Base-by-base conservation (phyloP, 2,888 invertebrate genomes). In the Agonopterix heracliana region DNA sequence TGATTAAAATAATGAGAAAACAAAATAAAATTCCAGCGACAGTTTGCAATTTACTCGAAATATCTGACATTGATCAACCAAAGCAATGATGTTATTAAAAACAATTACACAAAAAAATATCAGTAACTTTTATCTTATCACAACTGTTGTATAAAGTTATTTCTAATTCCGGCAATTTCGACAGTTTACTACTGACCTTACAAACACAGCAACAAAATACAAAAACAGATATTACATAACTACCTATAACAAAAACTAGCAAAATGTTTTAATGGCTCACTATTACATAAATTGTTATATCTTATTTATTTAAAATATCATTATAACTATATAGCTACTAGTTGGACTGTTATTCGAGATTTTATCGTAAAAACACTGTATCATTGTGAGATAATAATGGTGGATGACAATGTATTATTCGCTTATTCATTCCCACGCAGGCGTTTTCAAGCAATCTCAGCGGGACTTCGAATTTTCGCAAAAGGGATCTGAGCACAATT, bases 351-450 rank as follows among this genome's bases (percentile, higher is more conserved):
- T 79, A 81, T 81, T 70, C 68, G 74, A 80, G 83, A 86, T 86
- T 83, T 82, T 82, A 88, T 87, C 86, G 55, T 59, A 83, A 86
- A 88, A 88, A 64, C 75, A 83, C 81, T 77, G 81, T 85, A 88
- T 87, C 88, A 88, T 85, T 84, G 85, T 71, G 77, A 85, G 83
- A 85, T 88, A 85, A 88, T 88, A 88, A 86, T 82, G 80, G 75
- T 75, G 80, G 77, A 88, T 88, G 88, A 88, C 88, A 87, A 78
- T 69, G 87, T 85, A 88, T 86, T 87, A 87, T 88, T 86, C 74
- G 78, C 72, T 77, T 81, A 84, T 87, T 84, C 83, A 84, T 86
- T 80, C 77, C 68, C 71, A 66, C 70, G 12, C 38, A 46, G 63
- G 58, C 56, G 76, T 74, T 73, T 81, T 83, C 74, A 73, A 72